Percentiles rank a stretch among this genome's conserved stretches.
These are phyloP conservation scores for Lepus townsendii DNA, from an alignment of 2,797 vertebrate species.

Conservation along the genomic window DNA sequence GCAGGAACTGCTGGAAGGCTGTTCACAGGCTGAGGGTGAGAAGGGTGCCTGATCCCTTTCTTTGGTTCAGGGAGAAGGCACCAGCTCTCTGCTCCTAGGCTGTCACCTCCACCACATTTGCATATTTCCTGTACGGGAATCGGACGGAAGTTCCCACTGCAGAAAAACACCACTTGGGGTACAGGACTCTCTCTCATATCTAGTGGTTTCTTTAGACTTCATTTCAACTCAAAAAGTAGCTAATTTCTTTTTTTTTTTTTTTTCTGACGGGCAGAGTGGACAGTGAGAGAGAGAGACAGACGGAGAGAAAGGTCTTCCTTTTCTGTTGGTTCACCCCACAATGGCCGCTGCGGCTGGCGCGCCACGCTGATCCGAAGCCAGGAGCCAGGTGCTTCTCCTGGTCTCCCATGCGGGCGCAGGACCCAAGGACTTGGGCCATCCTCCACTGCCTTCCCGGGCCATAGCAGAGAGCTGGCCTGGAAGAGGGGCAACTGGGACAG, in stretches of 20 bases:
- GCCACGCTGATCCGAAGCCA: too few species aligned
- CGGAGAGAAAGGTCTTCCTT: too few species aligned
- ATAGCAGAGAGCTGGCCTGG: too few species aligned
- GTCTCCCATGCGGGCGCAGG: too few species aligned
- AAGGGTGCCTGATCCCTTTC: neutral
- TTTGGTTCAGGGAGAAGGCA: neutral
- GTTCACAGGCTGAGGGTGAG: slow-evolving; percentile 22
- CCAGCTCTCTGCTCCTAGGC: neutral
- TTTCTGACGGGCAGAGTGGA: too few species aligned
- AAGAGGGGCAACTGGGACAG: too few species aligned
- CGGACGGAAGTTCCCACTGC: neutral
- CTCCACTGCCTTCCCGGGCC: too few species aligned
- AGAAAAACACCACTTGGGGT: neutral
- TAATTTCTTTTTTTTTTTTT: neutral
- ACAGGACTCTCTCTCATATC: neutral
- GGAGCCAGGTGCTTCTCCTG: too few species aligned
- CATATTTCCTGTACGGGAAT: neutral
- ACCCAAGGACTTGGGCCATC: too few species aligned
- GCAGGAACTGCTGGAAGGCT: neutral
- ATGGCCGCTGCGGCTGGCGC: too few species aligned
- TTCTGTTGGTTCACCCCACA: too few species aligned
- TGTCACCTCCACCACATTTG: neutral
- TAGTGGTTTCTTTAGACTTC: neutral
- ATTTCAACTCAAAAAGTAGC: slow-evolving; percentile 1
- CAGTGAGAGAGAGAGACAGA: too few species aligned